These are phyloP conservation scores for Vulpes ferrilata DNA, from an alignment of 2,113 vertebrate genomes.

Conservation along the genomic window DNA sequence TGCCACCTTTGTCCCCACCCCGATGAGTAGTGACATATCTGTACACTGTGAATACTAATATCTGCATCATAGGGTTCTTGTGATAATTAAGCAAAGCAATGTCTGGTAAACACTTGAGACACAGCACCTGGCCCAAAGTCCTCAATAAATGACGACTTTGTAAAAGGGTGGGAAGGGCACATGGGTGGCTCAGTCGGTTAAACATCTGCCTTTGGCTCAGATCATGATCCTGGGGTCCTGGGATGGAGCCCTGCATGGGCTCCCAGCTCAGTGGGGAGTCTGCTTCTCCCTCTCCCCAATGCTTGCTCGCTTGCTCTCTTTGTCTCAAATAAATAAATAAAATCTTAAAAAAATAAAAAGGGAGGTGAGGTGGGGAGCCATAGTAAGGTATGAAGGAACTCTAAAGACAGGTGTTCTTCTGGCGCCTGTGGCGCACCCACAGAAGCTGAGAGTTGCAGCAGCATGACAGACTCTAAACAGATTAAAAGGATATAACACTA, in stretches of 20 bases:
- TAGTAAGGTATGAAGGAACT: not conserved
- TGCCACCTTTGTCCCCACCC: not conserved
- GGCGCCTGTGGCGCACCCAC: rapidly evolving
- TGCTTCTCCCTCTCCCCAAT: not conserved
- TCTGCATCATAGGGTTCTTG: not conserved
- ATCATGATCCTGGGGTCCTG: not conserved
- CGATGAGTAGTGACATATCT: not conserved
- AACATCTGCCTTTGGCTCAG: not conserved
- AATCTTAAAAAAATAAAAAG: not conserved
- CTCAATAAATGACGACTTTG: not conserved
- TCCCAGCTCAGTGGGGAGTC: not conserved
- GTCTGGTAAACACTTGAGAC: not conserved
- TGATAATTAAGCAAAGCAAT: not conserved
- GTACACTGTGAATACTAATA: not conserved
- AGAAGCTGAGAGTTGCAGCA: not conserved
- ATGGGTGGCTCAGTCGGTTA: not conserved
- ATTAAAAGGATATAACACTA: not conserved
- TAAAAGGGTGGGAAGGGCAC: not conserved
- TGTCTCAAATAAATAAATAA: not conserved
- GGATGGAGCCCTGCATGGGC: not conserved
- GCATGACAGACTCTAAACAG: not conserved
- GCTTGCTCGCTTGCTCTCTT: not conserved
- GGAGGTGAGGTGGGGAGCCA: not conserved
- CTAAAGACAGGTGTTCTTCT: not conserved
- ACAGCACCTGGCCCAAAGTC: not conserved